Evolutionary conservation across 2,113 vertebrate species (phyloP).

Genomic region (Ceyx cyanopectus): DNA sequence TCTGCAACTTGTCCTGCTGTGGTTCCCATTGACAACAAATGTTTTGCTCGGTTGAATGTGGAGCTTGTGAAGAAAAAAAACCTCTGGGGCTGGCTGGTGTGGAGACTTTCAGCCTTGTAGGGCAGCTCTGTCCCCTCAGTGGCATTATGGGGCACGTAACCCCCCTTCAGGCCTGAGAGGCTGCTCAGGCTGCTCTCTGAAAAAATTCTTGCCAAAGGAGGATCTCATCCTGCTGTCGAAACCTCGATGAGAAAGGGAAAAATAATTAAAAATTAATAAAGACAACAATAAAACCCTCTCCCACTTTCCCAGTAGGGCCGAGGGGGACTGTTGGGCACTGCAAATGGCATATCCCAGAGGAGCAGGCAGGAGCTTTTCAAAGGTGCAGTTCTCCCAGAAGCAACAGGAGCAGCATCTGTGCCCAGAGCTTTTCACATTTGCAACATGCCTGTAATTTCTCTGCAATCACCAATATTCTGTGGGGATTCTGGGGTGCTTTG

Average conservation of each 20-base stretch:
- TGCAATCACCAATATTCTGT: conserved; percentile 18
- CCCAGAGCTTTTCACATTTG: conserved; percentile 2
- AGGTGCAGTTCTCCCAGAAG: background rate
- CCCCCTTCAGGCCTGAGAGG: background rate
- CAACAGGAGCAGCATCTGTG: conserved; percentile 36
- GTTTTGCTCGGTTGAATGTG: background rate
- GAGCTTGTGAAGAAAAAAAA: background rate
- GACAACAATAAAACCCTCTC: background rate
- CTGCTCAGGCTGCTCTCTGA: background rate
- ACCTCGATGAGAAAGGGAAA: background rate
- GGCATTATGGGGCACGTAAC: fast-evolving
- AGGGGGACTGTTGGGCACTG: background rate
- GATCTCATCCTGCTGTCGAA: background rate
- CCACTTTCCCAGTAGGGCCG: background rate
- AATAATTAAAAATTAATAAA: conserved; percentile 24
- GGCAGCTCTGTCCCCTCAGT: background rate
- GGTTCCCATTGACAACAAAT: background rate
- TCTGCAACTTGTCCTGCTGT: background rate
- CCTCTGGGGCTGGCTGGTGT: background rate
- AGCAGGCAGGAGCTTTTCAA: background rate
- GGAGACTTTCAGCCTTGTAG: background rate
- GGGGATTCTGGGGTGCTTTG: background rate
- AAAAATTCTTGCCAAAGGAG: background rate
- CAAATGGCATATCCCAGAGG: background rate
- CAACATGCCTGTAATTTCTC: conserved; percentile 10